Conservation (phyloP, 2,888 invertebrate species). For the Tyria jacobaeae region DNA sequence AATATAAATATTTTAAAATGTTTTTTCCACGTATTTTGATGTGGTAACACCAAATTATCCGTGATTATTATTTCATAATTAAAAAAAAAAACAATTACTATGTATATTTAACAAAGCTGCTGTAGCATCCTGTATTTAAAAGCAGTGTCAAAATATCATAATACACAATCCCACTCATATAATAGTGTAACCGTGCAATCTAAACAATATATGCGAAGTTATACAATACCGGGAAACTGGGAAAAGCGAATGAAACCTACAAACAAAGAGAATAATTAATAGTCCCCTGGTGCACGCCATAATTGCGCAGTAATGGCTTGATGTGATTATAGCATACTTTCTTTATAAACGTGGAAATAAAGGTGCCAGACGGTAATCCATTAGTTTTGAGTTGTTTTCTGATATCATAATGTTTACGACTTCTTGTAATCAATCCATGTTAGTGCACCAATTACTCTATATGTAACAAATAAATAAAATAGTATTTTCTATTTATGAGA, state of each 20-base stretch:
- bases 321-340: slow-evolving; percentile 34
- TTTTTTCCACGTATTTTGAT: no score
- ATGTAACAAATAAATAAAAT: no score
- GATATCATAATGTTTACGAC: neutral
- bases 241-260: slow-evolving; percentile 36
- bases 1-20: no score
- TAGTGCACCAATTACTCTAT: neutral
- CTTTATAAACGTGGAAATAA: slow-evolving; percentile 19
- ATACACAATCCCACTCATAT: neutral
- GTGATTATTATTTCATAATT: no score
- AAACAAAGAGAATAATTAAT: slow-evolving; percentile 43
- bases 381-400: slow-evolving; percentile 6
- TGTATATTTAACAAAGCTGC: no score
- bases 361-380: neutral
- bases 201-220: neutral
- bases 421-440: neutral
- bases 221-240: slow-evolving; percentile 39
- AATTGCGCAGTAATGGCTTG: slow-evolving; percentile 34
- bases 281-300: slow-evolving; percentile 22
- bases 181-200: neutral
- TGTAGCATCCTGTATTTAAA: neutral
- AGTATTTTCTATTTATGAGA: no score
- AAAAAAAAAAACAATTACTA: no score
- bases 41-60: no score
- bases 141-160: neutral